Conservation (phyloP, 2,113 vertebrate species). For the rabbit (Oryctolagus cuniculus) region DNA sequence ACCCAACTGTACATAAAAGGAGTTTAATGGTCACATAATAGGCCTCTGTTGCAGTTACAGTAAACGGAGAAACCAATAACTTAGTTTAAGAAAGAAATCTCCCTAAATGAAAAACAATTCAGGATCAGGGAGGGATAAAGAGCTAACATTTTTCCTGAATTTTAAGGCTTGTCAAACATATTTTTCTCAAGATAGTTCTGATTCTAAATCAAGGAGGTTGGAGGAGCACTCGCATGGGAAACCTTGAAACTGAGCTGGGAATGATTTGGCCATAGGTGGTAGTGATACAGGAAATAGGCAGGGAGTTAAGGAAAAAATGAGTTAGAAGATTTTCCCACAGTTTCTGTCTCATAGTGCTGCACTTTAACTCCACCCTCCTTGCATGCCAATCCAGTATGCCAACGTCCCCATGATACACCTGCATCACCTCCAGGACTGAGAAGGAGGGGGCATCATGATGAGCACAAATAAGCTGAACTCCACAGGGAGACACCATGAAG, state of each 20-base stretch:
- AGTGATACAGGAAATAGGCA: no score
- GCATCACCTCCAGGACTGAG: no score
- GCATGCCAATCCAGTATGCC: no score
- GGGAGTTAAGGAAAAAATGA: no score
- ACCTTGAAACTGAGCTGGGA: not conserved
- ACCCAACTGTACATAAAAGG: not conserved
- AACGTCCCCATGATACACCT: no score
- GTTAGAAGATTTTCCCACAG: no score
- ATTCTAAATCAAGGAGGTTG: constrained; percentile 2
- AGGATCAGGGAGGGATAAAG: not conserved
- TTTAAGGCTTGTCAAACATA: constrained; percentile 40
- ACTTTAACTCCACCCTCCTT: no score
- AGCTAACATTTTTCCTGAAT: constrained; percentile 32
- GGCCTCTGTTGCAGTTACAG: not conserved
- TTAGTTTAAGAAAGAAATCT: not conserved
- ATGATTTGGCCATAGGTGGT: not conserved
- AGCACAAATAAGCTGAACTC: no score
- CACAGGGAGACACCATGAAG: no score
- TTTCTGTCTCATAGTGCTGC: no score
- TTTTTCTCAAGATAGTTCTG: constrained; percentile 54
- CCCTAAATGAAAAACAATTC: not conserved
- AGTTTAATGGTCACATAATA: not conserved
- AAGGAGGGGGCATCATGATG: no score
- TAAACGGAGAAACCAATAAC: not conserved
- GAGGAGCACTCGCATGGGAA: not conserved